phyloP scores from a whole-genome alignment of 30 jellyfish, hydroid and myxozoan genomes.

The Hydractinia symbiolongicarpus region DNA sequence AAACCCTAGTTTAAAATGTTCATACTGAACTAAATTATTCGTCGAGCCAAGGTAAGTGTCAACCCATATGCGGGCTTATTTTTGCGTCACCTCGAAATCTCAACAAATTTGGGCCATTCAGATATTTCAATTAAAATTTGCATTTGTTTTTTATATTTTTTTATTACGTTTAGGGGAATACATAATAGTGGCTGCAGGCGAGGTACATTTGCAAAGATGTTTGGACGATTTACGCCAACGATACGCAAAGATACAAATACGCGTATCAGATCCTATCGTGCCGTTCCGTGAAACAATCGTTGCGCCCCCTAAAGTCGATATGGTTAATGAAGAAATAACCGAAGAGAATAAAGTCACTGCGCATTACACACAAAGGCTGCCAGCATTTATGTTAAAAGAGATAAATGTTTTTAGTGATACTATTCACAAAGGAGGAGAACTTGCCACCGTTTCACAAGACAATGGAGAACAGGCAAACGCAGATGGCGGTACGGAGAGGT shows the following conservation, averaged over 20 bases:
- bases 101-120: too few species aligned
- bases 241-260: slow-evolving; percentile 70
- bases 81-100: too few species aligned
- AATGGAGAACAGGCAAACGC: neutral
- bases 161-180: slow-evolving; percentile 65
- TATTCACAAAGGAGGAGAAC: slow-evolving; percentile 51
- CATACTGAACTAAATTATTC: too few species aligned
- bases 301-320: slow-evolving; percentile 85
- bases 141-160: neutral
- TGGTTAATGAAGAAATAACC: slow-evolving; percentile 93
- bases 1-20: too few species aligned
- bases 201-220: slow-evolving; percentile 89
- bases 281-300: slow-evolving; percentile 96
- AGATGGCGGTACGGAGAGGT: neutral
- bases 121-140: too few species aligned
- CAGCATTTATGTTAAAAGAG: slow-evolving; percentile 93
- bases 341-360: slow-evolving; percentile 35
- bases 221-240: slow-evolving; percentile 73
- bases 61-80: too few species aligned
- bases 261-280: slow-evolving; percentile 93
- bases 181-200: slow-evolving; percentile 97
- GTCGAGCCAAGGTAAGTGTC: too few species aligned
- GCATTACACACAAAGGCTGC: slow-evolving; percentile 79
- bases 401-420: slow-evolving; percentile 75
- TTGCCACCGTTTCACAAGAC: neutral